Conservation (phyloP, 1,140 invertebrate genomes). For the Drosophila parvula region DNA sequence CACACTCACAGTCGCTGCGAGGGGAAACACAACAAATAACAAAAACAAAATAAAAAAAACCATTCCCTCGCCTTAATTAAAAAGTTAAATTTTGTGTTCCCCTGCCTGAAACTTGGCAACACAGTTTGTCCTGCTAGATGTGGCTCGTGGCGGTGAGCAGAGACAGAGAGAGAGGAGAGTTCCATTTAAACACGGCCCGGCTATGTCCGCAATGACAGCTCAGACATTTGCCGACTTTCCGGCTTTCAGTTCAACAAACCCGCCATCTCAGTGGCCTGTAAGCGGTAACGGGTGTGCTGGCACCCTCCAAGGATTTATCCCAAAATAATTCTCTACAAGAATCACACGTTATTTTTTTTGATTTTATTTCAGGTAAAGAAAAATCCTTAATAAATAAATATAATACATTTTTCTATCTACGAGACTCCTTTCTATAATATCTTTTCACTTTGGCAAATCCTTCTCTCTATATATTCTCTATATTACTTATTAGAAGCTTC, state of each 20-base stretch:
- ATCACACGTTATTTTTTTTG: neutral
- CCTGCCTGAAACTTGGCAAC: slow-evolving; percentile 51
- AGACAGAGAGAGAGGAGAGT: neutral
- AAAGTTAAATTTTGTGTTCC: slow-evolving; percentile 70
- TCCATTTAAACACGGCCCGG: slow-evolving; percentile 3
- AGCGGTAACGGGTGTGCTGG: neutral
- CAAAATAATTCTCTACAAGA: neutral
- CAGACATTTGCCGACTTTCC: slow-evolving; percentile 14
- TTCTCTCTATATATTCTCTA: neutral
- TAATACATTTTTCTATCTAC: neutral
- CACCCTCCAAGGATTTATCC: neutral
- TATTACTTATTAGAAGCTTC: slow-evolving; percentile 9
- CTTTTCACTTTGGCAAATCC: neutral
- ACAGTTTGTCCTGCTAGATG: slow-evolving; percentile 20
- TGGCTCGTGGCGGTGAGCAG: no score
- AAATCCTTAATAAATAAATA: neutral
- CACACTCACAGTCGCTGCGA: slow-evolving; percentile 5
- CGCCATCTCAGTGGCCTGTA: neutral
- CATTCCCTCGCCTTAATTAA: slow-evolving; percentile 74
- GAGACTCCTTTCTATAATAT: neutral
- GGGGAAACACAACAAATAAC: slow-evolving; percentile 19
- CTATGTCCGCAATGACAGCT: slow-evolving; percentile 29
- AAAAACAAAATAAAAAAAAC: slow-evolving; percentile 50
- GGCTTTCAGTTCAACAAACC: slow-evolving; percentile 35
- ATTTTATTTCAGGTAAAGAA: neutral